Conservation (phyloP, 2,888 invertebrate species). For the Autographa pulchrina region DNA sequence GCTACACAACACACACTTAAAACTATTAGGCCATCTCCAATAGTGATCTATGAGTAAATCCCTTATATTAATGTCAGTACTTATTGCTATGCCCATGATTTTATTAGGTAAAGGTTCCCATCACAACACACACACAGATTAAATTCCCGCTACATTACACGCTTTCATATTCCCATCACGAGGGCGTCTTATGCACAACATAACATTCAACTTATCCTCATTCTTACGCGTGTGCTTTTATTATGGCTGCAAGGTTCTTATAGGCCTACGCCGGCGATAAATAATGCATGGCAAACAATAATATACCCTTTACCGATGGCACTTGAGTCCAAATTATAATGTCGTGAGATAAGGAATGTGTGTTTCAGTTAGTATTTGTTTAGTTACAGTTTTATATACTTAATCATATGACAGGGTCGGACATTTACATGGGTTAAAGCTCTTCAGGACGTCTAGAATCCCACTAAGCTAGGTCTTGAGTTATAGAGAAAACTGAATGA, state of each 20-base stretch:
- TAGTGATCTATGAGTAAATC: background rate
- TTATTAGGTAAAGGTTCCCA: background rate
- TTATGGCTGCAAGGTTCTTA: slow-evolving; percentile 6
- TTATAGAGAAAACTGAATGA: background rate
- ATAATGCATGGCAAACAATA: slow-evolving; percentile 14
- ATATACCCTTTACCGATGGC: background rate
- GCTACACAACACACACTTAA: too few species aligned
- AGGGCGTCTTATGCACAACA: slow-evolving; percentile 14
- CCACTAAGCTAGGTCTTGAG: slow-evolving; percentile 4
- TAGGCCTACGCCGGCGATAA: background rate
- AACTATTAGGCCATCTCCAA: too few species aligned
- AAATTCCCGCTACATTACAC: background rate
- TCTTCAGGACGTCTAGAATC: background rate
- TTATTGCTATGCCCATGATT: background rate
- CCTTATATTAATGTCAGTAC: background rate
- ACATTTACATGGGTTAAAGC: slow-evolving; percentile 4
- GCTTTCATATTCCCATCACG: slow-evolving; percentile 21
- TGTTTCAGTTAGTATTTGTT: background rate
- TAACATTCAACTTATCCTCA: slow-evolving; percentile 24
- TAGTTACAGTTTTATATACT: background rate
- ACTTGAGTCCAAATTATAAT: background rate
- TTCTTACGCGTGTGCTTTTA: slow-evolving; percentile 19
- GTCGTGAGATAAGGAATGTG: background rate
- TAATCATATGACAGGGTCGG: background rate
- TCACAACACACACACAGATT: slow-evolving; percentile 6